Evolutionary conservation across 2,113 vertebrate genomes (phyloP).

Genomic region (Nannobrachium achirus): DNA sequence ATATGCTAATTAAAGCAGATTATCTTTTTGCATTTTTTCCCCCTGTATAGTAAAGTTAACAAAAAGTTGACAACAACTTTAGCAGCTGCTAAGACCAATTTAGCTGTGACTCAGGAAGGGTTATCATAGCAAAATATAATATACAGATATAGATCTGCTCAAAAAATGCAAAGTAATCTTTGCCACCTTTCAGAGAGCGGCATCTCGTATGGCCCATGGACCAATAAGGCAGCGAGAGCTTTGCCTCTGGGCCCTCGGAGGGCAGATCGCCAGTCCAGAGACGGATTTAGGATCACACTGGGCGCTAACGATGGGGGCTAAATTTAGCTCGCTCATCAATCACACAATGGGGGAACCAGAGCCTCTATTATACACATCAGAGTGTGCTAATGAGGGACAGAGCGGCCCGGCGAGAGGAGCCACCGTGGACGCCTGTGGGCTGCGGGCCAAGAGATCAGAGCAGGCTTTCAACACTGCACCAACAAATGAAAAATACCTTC

Average conservation of each 20-base stretch:
- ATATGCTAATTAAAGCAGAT: too few relatives aligned
- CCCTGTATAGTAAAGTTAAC: too few relatives aligned
- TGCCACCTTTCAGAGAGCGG: too few relatives aligned
- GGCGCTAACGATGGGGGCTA: conserved; percentile 40
- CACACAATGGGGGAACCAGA: conserved; percentile 24
- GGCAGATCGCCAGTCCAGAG: background rate
- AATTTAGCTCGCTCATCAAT: conserved; percentile 49
- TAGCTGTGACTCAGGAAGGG: too few relatives aligned
- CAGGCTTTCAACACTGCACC: background rate
- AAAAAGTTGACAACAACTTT: too few relatives aligned
- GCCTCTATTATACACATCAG: conserved; percentile 30
- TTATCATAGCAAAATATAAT: too few relatives aligned
- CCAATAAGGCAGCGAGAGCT: conserved; percentile 18
- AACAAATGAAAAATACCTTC: background rate
- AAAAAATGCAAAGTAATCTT: too few relatives aligned
- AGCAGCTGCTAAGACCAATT: too few relatives aligned
- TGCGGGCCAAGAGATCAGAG: too few relatives aligned
- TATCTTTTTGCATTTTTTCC: too few relatives aligned
- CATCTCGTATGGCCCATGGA: too few relatives aligned
- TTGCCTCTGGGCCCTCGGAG: background rate
- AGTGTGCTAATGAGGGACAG: conserved; percentile 44
- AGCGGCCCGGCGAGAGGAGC: background rate
- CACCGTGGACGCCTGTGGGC: background rate
- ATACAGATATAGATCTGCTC: too few relatives aligned
- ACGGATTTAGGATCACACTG: background rate